phyloP scores from a whole-genome alignment of 2,888 invertebrate genomes.

The Phrixothrix hirtus region DNA sequence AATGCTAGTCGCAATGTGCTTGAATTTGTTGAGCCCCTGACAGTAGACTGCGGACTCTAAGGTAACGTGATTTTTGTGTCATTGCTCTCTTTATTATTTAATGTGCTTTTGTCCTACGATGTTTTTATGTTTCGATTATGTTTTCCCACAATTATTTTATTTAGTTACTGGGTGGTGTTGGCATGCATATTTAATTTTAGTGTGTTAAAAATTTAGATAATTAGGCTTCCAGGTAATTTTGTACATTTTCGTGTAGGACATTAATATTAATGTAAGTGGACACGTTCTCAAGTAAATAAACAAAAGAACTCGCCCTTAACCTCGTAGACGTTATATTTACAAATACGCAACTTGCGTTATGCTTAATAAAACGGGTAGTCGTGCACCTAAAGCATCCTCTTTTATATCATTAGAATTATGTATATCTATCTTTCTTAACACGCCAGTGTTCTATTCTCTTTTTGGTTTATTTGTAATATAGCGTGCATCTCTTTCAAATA shows the following conservation, averaged over 20 bases:
- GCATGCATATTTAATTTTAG: background rate
- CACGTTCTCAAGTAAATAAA: conserved; percentile 31
- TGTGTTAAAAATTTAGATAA: background rate
- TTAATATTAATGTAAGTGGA: conserved; percentile 25
- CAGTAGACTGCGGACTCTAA: conserved; percentile 29
- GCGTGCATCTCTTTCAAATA: conserved; percentile 31
- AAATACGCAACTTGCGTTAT: conserved; percentile 31
- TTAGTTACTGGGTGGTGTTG: background rate
- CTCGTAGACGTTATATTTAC: conserved; percentile 35
- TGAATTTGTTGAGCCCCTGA: conserved; percentile 31
- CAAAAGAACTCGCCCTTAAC: conserved; percentile 33
- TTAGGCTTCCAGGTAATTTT: background rate
- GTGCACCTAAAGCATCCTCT: conserved; percentile 12
- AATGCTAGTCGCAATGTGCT: conserved; percentile 36
- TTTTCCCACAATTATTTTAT: background rate
- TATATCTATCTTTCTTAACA: conserved; percentile 7
- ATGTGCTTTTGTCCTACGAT: background rate
- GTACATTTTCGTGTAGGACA: conserved; percentile 9
- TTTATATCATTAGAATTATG: background rate
- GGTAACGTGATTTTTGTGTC: conserved; percentile 33
- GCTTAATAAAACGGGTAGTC: conserved; percentile 26
- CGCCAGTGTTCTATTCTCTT: conserved; percentile 19
- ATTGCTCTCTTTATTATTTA: conserved; percentile 23
- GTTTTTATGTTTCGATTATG: too few relatives aligned
- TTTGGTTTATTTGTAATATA: conserved; percentile 31